Evolutionary conservation across 1,140 invertebrate species (phyloP).

Genomic region (Lucilia sericata): DNA sequence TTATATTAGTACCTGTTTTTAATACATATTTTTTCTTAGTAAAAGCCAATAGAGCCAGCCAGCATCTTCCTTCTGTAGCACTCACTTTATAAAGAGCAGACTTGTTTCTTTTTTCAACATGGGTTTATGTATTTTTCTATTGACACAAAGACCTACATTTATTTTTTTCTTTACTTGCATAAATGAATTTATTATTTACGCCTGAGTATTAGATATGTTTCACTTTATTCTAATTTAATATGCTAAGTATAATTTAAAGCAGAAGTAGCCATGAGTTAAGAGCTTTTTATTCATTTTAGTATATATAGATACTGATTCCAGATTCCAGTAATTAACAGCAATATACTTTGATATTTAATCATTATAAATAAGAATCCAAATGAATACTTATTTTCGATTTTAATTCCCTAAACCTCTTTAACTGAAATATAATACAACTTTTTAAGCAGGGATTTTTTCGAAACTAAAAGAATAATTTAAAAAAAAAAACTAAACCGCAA

Average conservation of each 20-base stretch:
- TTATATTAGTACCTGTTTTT: background rate
- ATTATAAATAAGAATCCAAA: too few species aligned
- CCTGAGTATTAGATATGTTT: background rate
- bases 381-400: too few species aligned
- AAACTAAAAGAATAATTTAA: too few species aligned
- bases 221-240: background rate
- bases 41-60: background rate
- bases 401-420: too few species aligned
- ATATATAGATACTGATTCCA: too few species aligned
- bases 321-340: too few species aligned
- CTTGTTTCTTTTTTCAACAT: background rate
- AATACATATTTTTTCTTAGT: background rate
- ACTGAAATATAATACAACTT: too few species aligned
- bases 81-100: background rate
- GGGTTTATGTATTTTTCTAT: background rate
- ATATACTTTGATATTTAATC: too few species aligned
- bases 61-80: background rate
- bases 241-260: background rate
- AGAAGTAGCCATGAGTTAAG: too few species aligned
- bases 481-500: background rate
- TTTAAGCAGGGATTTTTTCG: too few species aligned
- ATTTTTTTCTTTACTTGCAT: background rate
- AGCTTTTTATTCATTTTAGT: too few species aligned
- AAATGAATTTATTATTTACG: background rate
- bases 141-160: constrained; percentile 20